Evolutionary conservation across 2,113 vertebrate species (phyloP).

Genomic region (Rattus rattus): DNA sequence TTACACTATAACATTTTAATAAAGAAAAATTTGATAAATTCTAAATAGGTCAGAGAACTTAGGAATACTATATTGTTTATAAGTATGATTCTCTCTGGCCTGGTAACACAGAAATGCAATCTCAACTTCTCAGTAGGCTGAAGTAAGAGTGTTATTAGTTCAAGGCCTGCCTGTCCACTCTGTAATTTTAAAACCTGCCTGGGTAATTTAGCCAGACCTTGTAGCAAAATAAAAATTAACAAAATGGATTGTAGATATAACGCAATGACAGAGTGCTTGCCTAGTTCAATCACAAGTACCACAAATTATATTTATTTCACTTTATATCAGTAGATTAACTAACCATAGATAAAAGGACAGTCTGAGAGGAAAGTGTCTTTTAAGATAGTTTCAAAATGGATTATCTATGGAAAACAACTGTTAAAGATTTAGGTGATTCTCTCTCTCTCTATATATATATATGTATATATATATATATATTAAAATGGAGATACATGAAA

Average conservation of each 20-base stretch:
- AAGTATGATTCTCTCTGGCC: background rate
- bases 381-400: background rate
- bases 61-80: background rate
- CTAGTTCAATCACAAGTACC: background rate
- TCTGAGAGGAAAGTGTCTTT: background rate
- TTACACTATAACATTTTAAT: constrained; percentile 12
- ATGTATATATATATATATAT: background rate
- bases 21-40: constrained; percentile 3
- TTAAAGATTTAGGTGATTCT: constrained; percentile 4
- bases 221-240: background rate
- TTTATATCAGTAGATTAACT: background rate
- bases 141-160: background rate
- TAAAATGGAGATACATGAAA: background rate
- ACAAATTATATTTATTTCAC: background rate
- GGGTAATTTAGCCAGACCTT: background rate
- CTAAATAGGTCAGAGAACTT: background rate
- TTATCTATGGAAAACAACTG: background rate
- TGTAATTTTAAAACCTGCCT: background rate
- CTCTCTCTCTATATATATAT: too few relatives aligned
- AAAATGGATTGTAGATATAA: background rate
- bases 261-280: background rate
- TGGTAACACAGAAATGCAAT: background rate
- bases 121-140: background rate
- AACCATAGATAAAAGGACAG: background rate
- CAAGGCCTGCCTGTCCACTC: background rate